Percentiles rank a stretch among this genome's conserved stretches.
Conservation (phyloP, 1,140 invertebrate species). For the Ericerus pela region DNA sequence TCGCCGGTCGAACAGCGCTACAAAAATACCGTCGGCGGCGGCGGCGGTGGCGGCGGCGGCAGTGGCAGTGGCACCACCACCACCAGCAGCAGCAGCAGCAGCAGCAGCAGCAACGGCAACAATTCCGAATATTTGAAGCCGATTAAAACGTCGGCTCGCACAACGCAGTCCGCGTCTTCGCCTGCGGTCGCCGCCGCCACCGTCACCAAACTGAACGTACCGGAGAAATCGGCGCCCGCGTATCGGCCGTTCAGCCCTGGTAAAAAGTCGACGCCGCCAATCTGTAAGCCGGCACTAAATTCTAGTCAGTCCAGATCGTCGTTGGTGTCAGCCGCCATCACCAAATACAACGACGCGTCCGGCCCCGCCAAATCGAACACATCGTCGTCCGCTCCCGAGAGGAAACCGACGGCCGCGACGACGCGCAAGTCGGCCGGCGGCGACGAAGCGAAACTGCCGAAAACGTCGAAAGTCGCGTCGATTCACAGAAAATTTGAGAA, state of each 20-base stretch:
- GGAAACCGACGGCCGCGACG: background rate
- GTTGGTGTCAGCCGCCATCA: background rate
- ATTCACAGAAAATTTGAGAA: slow-evolving; percentile 56
- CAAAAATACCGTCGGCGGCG: slow-evolving; percentile 32
- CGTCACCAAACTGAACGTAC: slow-evolving; percentile 1
- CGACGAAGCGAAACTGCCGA: slow-evolving; percentile 27
- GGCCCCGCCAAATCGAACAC: no score
- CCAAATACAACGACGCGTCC: background rate
- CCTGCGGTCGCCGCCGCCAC: background rate
- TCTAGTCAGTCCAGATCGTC: slow-evolving; percentile 22
- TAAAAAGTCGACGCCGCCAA: slow-evolving; percentile 20
- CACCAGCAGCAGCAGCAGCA: slow-evolving; percentile 14
- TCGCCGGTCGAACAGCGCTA: slow-evolving; percentile 40
- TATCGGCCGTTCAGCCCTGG: slow-evolving; percentile 28
- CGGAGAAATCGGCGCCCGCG: slow-evolving; percentile 15
- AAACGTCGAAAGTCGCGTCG: slow-evolving; percentile 51
- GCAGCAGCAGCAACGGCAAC: slow-evolving; percentile 39
- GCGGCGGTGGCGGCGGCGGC: slow-evolving; percentile 14
- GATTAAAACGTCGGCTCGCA: slow-evolving; percentile 39
- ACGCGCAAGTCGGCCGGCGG: slow-evolving; percentile 13
- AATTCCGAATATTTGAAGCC: slow-evolving; percentile 57
- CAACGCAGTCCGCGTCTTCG: background rate
- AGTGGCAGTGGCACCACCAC: slow-evolving; percentile 28
- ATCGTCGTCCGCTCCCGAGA: background rate
- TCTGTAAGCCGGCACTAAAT: slow-evolving; percentile 24